These are phyloP conservation scores for Boulengeromyrus knoepffleri DNA, from an alignment of 2,113 vertebrate genomes.

Conservation along the genomic window DNA sequence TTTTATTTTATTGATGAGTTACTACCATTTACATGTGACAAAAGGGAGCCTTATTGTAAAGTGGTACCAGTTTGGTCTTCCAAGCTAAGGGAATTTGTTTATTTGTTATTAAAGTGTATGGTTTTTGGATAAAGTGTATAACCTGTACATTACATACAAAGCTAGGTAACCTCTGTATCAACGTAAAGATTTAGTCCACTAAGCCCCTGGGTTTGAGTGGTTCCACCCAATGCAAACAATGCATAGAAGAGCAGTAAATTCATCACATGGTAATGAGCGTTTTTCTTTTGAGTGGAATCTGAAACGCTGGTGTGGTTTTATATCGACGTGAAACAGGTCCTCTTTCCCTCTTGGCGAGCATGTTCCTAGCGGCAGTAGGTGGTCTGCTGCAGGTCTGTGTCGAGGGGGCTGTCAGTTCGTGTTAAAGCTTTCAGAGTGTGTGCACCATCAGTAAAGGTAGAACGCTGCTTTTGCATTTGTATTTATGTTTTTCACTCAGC, in stretches of 20 bases:
- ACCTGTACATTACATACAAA: neutral
- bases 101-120: neutral
- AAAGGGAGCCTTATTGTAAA: no score
- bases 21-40: no score
- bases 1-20: no score
- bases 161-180: neutral
- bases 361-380: conserved; percentile 41
- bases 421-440: neutral
- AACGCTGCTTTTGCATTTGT: neutral
- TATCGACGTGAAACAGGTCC: conserved; percentile 44
- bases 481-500: neutral
- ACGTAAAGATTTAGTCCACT: neutral
- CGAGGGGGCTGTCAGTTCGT: neutral
- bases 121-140: neutral
- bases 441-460: neutral
- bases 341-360: conserved; percentile 48
- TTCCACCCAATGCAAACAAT: conserved; percentile 26
- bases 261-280: conserved; percentile 29
- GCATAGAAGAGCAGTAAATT: conserved; percentile 44
- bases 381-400: conserved; percentile 18
- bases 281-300: conserved; percentile 32
- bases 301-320: conserved; percentile 18
- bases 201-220: neutral
- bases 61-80: neutral
- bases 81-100: neutral